A percentile compares a stretch with the other conserved stretches of the same genome.
phyloP scores from a whole-genome alignment of 2,797 vertebrate genomes.

The Melanotaenia parkinsoni region DNA sequence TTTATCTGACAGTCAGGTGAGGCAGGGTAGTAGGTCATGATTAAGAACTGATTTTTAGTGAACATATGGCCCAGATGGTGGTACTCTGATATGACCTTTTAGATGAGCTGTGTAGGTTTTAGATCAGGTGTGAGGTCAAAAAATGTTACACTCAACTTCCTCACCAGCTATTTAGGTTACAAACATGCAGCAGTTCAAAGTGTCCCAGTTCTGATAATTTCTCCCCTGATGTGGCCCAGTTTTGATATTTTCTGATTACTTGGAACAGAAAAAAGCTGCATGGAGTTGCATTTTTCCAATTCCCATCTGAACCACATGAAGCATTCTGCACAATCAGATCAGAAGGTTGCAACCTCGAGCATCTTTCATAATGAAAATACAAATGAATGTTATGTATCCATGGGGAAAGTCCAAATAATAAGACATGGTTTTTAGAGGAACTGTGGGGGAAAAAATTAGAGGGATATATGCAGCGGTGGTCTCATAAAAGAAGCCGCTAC shows the following conservation, averaged over 20 bases:
- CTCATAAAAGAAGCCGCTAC: neutral
- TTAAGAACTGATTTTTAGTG: neutral
- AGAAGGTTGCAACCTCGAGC: conserved; percentile 4
- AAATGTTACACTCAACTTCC: neutral
- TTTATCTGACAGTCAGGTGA: neutral
- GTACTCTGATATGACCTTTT: neutral
- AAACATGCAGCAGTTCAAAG: conserved; percentile 11
- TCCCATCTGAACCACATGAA: conserved; percentile 18
- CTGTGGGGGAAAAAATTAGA: neutral
- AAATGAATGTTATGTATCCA: neutral
- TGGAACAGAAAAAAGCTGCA: conserved; percentile 40
- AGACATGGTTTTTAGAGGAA: neutral
- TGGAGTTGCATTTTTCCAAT: conserved; percentile 22
- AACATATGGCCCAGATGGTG: neutral
- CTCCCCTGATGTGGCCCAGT: conserved; percentile 38
- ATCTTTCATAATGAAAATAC: conserved; percentile 7
- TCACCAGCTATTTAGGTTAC: conserved; percentile 24
- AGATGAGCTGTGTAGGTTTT: neutral
- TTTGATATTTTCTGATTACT: conserved; percentile 54
- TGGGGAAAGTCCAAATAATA: neutral
- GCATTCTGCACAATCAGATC: conserved; percentile 8
- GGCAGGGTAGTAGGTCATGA: neutral
- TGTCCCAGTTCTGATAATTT: conserved; percentile 48
- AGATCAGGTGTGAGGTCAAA: conserved; percentile 16
- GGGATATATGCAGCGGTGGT: neutral